phyloP scores from a whole-genome alignment of 2,113 vertebrate genomes.

The Henicopernis longicauda region DNA sequence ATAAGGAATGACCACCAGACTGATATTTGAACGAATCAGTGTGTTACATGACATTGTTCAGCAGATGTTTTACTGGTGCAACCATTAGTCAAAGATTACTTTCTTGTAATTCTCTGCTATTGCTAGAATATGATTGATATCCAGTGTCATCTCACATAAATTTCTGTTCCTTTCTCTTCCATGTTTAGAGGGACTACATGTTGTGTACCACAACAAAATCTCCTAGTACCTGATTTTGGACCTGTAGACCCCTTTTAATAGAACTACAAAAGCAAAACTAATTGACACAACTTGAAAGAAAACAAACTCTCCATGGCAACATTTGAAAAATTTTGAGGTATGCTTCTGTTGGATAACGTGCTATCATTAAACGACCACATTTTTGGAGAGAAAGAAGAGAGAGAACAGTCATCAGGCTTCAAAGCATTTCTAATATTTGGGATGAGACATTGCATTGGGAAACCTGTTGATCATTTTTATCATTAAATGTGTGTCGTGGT shows the following conservation, averaged over 20 bases:
- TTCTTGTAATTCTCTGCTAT: neutral
- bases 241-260: neutral
- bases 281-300: neutral
- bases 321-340: neutral
- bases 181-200: neutral
- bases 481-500: too few species aligned
- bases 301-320: neutral
- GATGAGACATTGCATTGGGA: neutral
- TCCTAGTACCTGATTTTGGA: neutral
- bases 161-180: neutral
- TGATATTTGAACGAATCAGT: neutral
- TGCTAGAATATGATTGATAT: neutral
- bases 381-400: neutral
- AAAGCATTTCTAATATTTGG: neutral
- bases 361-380: neutral
- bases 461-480: neutral
- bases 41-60: neutral
- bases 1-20: neutral
- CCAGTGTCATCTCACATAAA: neutral
- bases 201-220: neutral
- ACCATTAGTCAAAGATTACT: neutral
- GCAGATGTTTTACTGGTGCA: neutral
- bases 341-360: neutral
- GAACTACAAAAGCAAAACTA: neutral
- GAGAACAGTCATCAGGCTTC: neutral